phyloP scores from a whole-genome alignment of 92 coral and sea anemone species.

The Epizoanthus rinbou region DNA sequence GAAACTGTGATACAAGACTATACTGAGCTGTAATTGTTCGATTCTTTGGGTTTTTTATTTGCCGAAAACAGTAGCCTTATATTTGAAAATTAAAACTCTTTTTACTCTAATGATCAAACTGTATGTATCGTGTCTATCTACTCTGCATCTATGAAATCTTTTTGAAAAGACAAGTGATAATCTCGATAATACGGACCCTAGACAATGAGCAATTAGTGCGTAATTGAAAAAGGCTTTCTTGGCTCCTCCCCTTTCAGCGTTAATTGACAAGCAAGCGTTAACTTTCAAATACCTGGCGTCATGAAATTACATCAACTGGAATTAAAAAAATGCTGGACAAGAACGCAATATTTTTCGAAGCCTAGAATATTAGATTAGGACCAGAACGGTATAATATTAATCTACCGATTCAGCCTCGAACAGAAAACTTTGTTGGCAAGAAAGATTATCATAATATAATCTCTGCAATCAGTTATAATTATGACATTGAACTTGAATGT shows the following conservation, averaged over 20 bases:
- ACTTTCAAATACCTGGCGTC: too few species aligned
- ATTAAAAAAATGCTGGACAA: too few species aligned
- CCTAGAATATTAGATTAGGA: too few species aligned
- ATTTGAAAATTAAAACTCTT: not conserved
- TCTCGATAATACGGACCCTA: not conserved
- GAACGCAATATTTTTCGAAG: too few species aligned
- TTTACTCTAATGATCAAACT: not conserved
- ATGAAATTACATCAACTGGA: too few species aligned
- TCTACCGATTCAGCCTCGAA: too few species aligned
- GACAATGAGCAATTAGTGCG: not conserved
- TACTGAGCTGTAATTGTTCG: not conserved
- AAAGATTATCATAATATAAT: too few species aligned
- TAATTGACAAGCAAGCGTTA: not conserved
- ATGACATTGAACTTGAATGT: too few species aligned
- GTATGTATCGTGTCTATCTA: not conserved
- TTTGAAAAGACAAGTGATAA: constrained; percentile 3
- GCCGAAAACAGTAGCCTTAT: not conserved
- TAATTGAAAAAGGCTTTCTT: not conserved
- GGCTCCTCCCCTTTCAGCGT: not conserved
- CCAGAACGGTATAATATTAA: too few species aligned
- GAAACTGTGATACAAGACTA: not conserved
- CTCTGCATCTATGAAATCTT: not conserved
- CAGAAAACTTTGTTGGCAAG: too few species aligned
- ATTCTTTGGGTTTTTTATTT: not conserved
- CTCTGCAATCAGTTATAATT: too few species aligned